Conservation (phyloP, 2,113 vertebrate genomes). For the Grammomys surdaster region DNA sequence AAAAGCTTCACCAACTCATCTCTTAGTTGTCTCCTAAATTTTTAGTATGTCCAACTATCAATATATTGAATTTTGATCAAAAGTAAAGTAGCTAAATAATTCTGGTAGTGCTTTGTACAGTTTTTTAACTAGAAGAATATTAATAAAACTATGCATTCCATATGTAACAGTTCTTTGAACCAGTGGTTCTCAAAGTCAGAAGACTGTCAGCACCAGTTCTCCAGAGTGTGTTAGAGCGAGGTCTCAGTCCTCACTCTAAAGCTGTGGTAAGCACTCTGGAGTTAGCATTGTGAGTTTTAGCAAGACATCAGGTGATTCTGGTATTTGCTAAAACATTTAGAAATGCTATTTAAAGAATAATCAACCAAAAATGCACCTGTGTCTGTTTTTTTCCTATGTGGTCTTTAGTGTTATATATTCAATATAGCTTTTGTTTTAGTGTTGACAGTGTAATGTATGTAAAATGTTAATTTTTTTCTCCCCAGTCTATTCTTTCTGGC, state of each 20-base stretch:
- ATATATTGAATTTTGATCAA: constrained; percentile 38
- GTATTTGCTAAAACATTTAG: constrained; percentile 24
- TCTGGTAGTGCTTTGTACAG: not conserved
- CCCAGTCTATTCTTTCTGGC: no score
- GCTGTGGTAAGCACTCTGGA: not conserved
- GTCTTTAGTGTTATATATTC: not conserved
- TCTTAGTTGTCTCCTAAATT: not conserved
- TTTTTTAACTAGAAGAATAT: not conserved
- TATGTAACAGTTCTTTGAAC: not conserved
- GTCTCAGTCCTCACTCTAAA: not conserved
- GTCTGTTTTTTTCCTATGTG: not conserved
- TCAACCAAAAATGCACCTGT: not conserved
- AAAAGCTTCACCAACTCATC: constrained; percentile 7
- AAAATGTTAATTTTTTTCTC: not conserved
- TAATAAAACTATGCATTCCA: constrained; percentile 18
- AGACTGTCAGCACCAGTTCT: not conserved
- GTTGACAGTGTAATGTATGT: not conserved
- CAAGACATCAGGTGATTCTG: not conserved
- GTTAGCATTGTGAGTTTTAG: not conserved
- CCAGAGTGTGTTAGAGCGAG: not conserved
- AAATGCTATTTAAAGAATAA: constrained; percentile 42
- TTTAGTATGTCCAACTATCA: constrained; percentile 17
- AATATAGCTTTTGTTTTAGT: not conserved
- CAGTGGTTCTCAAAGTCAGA: not conserved
- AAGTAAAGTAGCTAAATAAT: not conserved